Base-by-base conservation (phyloP, 2,797 vertebrate genomes). In the Columba guinea region DNA sequence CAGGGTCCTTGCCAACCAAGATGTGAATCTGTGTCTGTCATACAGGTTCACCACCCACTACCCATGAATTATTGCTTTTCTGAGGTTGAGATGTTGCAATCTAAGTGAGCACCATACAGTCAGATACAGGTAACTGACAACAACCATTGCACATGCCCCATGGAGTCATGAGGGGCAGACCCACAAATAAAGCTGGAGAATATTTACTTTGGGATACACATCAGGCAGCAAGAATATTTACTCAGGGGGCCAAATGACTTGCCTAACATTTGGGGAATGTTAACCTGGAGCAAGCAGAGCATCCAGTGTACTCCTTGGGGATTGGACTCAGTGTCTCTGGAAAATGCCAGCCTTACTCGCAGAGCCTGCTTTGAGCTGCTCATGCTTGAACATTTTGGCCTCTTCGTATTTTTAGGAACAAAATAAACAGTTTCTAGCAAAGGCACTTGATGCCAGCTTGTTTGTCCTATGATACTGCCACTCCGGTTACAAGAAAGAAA, bases 371-470 rank as follows among this genome's bases (percentile, higher is more conserved):
- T 89, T 91, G 22, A 59, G 62, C 55, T 74, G 34, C 53, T 85
- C 24, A 9, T 83, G 62, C 69, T 92, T 63, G 82, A 88, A 84
- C 62, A 24, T 81, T 94, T 87, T 87, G 81, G 35, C 63, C 87
- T 93, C 10, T 84, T 89, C 0, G 0, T 97, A 96, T 96, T 95
- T 97, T 96, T 96, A 96, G 95, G 87, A 95, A 91, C 79, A 96
- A 93, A 89, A 87, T 75, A 96, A 97, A 94, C 69, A 93, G 65
- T 93, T 89, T 96, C 60, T 58, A 87, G 46, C 71, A 87, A 71
- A 91, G n/a, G n/a, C 20, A 1, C 13, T 86, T 51, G 12, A 51
- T 94, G 76, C 71, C 94, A 94, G 65, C 51, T 69, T 15, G 1
- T 91, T 83, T 92, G 32, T 73, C 34, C 73, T 94, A 4, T 46